phyloP scores from a whole-genome alignment of 1,140 invertebrate species.

The Goniozus legneri region DNA sequence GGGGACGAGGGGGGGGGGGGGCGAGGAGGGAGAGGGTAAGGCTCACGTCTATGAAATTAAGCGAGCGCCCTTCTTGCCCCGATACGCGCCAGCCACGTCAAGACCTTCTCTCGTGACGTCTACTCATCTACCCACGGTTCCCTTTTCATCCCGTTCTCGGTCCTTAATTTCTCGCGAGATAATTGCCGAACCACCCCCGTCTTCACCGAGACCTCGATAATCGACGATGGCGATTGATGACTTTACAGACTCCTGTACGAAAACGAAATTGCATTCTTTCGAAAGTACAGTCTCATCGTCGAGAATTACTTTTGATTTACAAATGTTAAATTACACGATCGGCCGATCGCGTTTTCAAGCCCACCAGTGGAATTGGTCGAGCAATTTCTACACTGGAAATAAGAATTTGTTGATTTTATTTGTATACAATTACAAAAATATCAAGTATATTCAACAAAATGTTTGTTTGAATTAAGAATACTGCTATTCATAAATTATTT shows the following conservation, averaged over 20 bases:
- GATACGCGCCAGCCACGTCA: constrained; percentile 28
- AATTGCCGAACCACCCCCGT: neutral
- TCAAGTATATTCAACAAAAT: too few relatives aligned
- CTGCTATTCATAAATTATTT: too few relatives aligned
- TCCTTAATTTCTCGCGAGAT: too few relatives aligned
- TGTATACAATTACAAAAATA: too few relatives aligned
- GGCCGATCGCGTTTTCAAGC: too few relatives aligned
- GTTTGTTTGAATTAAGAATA: too few relatives aligned
- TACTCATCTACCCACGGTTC: neutral
- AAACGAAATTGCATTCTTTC: constrained; percentile 33
- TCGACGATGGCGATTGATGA: constrained; percentile 22
- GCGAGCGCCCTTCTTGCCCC: constrained; percentile 29
- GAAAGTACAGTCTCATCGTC: constrained; percentile 29
- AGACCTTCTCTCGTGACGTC: constrained; percentile 14
- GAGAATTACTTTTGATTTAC: constrained; percentile 23
- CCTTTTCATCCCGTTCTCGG: neutral
- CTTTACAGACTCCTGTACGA: constrained; percentile 1
- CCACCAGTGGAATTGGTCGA: too few relatives aligned
- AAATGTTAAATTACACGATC: too few relatives aligned
- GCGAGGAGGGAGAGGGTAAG: too few relatives aligned
- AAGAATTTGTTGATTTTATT: too few relatives aligned
- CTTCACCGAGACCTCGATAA: neutral
- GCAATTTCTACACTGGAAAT: too few relatives aligned
- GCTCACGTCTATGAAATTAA: constrained; percentile 35
- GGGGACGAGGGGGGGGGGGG: too few relatives aligned